A percentile compares a stretch with the other conserved stretches of the same genome.
These are phyloP conservation scores for Nansenia antarctica DNA, from an alignment of 2,113 vertebrate species.

Conservation along the genomic window DNA sequence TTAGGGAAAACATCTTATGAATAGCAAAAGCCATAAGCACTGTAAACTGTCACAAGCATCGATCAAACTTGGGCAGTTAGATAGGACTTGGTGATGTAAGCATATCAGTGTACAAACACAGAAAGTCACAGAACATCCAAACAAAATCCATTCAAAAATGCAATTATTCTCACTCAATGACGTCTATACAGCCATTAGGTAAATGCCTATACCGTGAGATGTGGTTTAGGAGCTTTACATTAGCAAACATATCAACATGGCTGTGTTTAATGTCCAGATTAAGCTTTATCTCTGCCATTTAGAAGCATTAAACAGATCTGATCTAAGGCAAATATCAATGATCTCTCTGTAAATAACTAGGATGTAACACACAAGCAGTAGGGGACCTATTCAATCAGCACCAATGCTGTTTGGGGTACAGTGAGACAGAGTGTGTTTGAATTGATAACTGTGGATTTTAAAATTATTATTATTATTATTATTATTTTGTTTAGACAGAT, in stretches of 20 bases:
- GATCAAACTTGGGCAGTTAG: not conserved
- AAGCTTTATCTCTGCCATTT: conserved; percentile 55
- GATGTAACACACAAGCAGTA: no score
- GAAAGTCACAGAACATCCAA: no score
- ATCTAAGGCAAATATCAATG: conserved; percentile 35
- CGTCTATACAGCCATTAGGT: no score
- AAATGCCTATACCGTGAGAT: not conserved
- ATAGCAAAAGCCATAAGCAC: not conserved
- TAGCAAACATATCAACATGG: not conserved
- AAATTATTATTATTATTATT: no score
- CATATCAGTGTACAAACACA: no score
- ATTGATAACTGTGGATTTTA: no score
- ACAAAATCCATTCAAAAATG: no score
- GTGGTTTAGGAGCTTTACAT: not conserved
- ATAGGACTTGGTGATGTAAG: not conserved
- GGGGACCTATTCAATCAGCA: no score
- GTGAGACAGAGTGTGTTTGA: not conserved
- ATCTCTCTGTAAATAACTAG: conserved; percentile 57
- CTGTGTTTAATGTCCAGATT: conserved; percentile 14
- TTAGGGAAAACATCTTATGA: not conserved
- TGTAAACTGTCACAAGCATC: not conserved
- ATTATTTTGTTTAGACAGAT: no score
- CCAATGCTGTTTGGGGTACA: not conserved
- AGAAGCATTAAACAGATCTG: conserved; percentile 39
- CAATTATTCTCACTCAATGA: no score